Percentiles rank a stretch among this genome's conserved stretches.
These are phyloP conservation scores for Eonycteris spelaea DNA, from an alignment of 2,113 vertebrate species.

Conservation along the genomic window DNA sequence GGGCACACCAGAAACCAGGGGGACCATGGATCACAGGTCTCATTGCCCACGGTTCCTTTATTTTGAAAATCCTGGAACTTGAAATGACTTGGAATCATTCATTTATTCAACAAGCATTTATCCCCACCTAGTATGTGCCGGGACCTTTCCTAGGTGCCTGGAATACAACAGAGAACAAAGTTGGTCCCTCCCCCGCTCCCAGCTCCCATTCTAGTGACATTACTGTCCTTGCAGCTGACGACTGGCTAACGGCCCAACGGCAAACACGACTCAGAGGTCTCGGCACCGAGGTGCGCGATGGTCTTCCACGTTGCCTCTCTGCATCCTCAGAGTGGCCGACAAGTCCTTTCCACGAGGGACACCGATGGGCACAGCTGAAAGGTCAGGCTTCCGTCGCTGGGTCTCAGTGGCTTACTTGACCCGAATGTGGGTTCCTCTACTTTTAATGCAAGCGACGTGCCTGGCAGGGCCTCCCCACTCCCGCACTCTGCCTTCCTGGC, in stretches of 20 bases:
- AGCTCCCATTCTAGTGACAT: not conserved
- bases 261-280: not conserved
- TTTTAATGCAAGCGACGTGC: not conserved
- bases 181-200: not conserved
- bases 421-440: not conserved
- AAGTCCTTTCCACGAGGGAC: not conserved
- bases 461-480: too few relatives aligned
- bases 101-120: not conserved
- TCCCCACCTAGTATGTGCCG: not conserved
- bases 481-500: too few relatives aligned
- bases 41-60: not conserved
- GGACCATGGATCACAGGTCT: not conserved
- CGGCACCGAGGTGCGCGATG: not conserved
- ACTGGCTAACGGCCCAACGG: not conserved
- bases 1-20: not conserved
- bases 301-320: not conserved
- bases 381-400: not conserved
- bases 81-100: not conserved
- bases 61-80: not conserved
- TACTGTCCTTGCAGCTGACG: not conserved
- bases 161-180: not conserved
- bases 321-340: not conserved
- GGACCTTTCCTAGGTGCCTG: not conserved
- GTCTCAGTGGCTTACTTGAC: not conserved
- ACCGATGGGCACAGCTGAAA: not conserved